Base-by-base conservation (phyloP, 92 coral and sea anemone genomes). In the Pocillopora grandis region DNA sequence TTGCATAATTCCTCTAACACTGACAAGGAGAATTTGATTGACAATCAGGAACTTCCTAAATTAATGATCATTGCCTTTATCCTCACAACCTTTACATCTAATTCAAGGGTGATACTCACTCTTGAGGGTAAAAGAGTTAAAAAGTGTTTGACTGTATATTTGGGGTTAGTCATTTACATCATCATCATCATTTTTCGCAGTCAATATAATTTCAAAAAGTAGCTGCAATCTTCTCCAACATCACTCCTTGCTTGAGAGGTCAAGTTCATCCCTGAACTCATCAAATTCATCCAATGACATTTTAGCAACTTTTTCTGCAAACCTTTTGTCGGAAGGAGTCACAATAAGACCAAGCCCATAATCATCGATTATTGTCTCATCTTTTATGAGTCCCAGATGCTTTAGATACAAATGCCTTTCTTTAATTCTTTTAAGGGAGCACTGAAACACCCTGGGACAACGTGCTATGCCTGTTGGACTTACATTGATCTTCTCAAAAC, bases 391-490 rank as follows among this genome's bases (percentile, higher is more conserved):
- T 13, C 92, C 94, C n/a, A 89, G 87, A 84, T 94, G 94, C 62
- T 76, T 77, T 66, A 96, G 81, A 63, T 80, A 96, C 76, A 76
- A 80, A 71, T 96, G 98, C 72, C 98, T 84, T 76, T 94, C 98
- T 79, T 88, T 84, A 35, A 96, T 93, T 48, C 98, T 84, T 65
- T 90, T 90, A 21, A 92, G 88, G 15, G 98, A 96, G 63, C 98
- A 96, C 86, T 96, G 98, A 82, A 95, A 96, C 49, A 96, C 66
- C 66, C 98, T 88, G 0, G 98, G 98, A 52, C 98, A 94, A 18
- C 94, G 92, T 27, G 98, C 98, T 61, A 96, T 96, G 76, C 95
- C 86, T 10, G 98, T 87, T 27, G 92, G 94, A 59, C 95, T 90
- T 12, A 89, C 91, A 82, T 91, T 86, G 7, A 96, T 77, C 58